Percentiles rank a stretch among this genome's conserved stretches.
phyloP scores from a whole-genome alignment of 2,113 vertebrate species.

The Cygnus buccinator region DNA sequence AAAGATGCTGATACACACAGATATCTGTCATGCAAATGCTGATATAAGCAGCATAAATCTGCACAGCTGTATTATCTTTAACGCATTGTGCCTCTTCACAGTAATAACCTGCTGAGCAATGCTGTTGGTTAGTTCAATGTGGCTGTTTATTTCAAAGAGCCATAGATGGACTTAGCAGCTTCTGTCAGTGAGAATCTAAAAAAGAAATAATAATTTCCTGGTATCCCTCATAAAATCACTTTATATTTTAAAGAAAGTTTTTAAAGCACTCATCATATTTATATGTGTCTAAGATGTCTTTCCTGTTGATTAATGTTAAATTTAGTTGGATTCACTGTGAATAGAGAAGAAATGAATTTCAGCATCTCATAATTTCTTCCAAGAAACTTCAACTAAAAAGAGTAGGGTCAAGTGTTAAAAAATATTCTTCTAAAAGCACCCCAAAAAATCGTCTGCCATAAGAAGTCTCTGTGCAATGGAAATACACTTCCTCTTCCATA shows the following conservation, averaged over 20 bases:
- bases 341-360: neutral
- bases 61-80: too few species aligned
- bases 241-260: neutral
- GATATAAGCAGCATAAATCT: neutral
- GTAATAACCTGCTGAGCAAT: too few species aligned
- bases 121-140: rapidly evolving
- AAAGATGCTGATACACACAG: too few species aligned
- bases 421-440: neutral
- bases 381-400: neutral
- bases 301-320: neutral
- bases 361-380: neutral
- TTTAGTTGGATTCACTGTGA: neutral
- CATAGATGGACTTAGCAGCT: neutral
- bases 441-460: neutral
- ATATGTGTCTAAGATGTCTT: neutral
- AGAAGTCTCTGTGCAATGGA: neutral
- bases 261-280: neutral
- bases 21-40: too few species aligned
- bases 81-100: neutral
- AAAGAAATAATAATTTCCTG: neutral
- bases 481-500: neutral
- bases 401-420: neutral
- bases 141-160: neutral
- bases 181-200: neutral
- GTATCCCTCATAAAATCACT: neutral